Percentiles rank a stretch among this genome's conserved stretches.
These are phyloP conservation scores for Gobius niger DNA, from an alignment of 2,113 vertebrate genomes.

Conservation along the genomic window DNA sequence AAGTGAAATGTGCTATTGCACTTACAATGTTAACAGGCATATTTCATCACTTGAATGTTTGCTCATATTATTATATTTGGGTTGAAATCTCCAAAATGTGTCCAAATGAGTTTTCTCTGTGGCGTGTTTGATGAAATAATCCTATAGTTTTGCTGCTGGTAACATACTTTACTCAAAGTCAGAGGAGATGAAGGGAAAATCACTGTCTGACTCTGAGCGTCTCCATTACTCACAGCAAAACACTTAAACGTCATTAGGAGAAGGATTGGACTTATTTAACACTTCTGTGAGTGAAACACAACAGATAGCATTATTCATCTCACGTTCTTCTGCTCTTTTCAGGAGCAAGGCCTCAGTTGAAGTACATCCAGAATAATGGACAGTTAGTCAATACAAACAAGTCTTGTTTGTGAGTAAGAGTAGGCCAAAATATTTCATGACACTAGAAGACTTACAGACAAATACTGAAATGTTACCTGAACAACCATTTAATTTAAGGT, in stretches of 20 bases:
- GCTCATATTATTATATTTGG: slow-evolving; percentile 35
- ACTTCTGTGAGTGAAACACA: neutral
- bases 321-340: neutral
- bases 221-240: neutral
- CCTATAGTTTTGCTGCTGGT: slow-evolving; percentile 16
- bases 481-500: too few relatives aligned
- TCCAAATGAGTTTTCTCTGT: slow-evolving; percentile 23
- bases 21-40: slow-evolving; percentile 41
- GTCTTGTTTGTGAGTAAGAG: too few relatives aligned
- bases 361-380: too few relatives aligned
- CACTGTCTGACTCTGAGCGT: neutral
- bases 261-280: neutral
- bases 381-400: too few relatives aligned
- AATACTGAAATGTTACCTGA: too few relatives aligned
- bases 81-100: slow-evolving; percentile 26
- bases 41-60: slow-evolving; percentile 49
- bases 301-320: neutral
- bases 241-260: neutral
- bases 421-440: too few relatives aligned
- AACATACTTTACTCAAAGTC: neutral
- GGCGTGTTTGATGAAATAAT: slow-evolving; percentile 18
- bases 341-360: neutral
- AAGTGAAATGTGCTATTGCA: slow-evolving; percentile 45
- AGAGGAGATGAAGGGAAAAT: slow-evolving; percentile 6
- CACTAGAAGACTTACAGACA: too few relatives aligned